Evolutionary conservation across 2,797 vertebrate species (phyloP), one percentile per base, ranked within the genome.

Genomic region (Phalloptychus januarius): DNA sequence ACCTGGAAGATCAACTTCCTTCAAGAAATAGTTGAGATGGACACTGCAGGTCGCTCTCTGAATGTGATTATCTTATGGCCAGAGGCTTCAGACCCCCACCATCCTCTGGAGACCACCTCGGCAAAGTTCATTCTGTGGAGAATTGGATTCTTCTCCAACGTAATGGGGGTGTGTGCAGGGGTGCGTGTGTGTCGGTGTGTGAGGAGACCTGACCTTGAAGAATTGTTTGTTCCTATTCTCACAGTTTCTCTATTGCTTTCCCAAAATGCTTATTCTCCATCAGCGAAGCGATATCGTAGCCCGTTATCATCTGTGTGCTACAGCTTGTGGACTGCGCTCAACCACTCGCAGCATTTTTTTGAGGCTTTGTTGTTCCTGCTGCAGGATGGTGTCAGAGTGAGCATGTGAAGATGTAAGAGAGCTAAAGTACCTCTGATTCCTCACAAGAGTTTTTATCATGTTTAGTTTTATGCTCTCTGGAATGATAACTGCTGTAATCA

Each of bases 201-300:
- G 74, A 74, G 15, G 25, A 15, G 13, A 45, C n/a, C 65, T 52
- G 76, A 90, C 87, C 65, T 79, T 87, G 76, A 71, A 69, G 69
- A 48, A 75, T 54, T 71, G 67, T 86, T 76, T 76, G 38, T 54
- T 79, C 61, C 72, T 36, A 25, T 36, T n/a, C 73, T 79, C 70
- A 40, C 42, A 58, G 13, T 71, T 42, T 78, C n/a, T 61, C 28
- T 31, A 28, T 70, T 75, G 58, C 75, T 45, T 46, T 28, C 58
- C 69, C 18, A 72, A 56, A 56, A 80, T 11, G 2, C 67, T 69
- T 11, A 4, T 67, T 74, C 73, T 67, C 11, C 70, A 23, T 84
- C 67, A 82, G 40, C 31, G 7, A 10, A 25, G 63, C 48, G 16
- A 72, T 44, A 48, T 56, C 25, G 46, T 5, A 48, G 23, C 42